A percentile compares a stretch with the other conserved stretches of the same genome.
Conservation (phyloP, 2,797 vertebrate species). For the Argentina silus region DNA sequence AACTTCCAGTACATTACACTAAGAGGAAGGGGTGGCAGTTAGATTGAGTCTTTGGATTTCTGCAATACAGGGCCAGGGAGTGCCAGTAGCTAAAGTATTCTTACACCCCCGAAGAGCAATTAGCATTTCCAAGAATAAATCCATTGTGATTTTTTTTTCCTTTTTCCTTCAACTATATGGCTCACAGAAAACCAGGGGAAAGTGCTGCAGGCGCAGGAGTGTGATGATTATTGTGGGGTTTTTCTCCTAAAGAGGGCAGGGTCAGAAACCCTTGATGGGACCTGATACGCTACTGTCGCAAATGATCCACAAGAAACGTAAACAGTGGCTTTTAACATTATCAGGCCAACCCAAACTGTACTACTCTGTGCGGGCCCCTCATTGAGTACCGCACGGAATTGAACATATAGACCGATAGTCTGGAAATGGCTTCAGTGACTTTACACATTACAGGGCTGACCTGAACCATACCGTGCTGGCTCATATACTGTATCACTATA, state of each 20-base stretch:
- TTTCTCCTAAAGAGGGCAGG: slow-evolving; percentile 39
- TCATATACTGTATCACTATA: too few species aligned
- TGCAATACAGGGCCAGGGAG: slow-evolving; percentile 37
- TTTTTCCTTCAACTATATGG: slow-evolving; percentile 49
- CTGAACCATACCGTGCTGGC: too few species aligned
- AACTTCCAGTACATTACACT: slow-evolving; percentile 4
- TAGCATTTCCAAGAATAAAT: slow-evolving; percentile 67
- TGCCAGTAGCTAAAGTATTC: slow-evolving; percentile 28
- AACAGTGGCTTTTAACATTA: too few species aligned
- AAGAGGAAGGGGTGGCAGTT: slow-evolving; percentile 16
- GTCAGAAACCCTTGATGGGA: slow-evolving; percentile 53
- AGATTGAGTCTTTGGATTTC: slow-evolving; percentile 7
- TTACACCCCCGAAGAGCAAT: slow-evolving; percentile 38
- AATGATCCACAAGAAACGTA: slow-evolving; percentile 36
- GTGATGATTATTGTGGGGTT: not conserved
- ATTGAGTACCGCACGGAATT: too few species aligned
- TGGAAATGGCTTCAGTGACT: too few species aligned
- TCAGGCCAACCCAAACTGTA: too few species aligned
- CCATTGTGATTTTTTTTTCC: slow-evolving; percentile 58
- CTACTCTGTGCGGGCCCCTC: too few species aligned
- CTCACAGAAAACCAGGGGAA: slow-evolving; percentile 60
- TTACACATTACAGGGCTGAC: too few species aligned
- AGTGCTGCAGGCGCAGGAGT: slow-evolving; percentile 57
- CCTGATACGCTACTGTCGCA: slow-evolving; percentile 47
- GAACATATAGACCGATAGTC: too few species aligned